A percentile compares a stretch with the other conserved stretches of the same genome.
These are phyloP conservation scores for Psix sp. DNA, from an alignment of 1,140 invertebrate genomes.

Conservation along the genomic window DNA sequence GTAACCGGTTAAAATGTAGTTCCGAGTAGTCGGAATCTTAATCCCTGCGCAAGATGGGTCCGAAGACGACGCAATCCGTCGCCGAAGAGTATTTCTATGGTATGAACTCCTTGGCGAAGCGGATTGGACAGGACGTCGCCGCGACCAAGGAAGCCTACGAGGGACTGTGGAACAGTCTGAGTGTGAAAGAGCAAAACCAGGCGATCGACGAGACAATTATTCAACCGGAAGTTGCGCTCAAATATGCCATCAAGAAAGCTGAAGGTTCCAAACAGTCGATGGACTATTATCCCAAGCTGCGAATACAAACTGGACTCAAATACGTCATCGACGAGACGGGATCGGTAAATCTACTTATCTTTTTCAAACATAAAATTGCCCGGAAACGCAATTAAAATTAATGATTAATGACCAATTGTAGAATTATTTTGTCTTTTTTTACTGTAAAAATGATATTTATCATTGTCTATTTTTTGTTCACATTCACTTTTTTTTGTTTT, in stretches of 20 bases:
- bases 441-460: too few relatives aligned
- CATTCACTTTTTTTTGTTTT: too few relatives aligned
- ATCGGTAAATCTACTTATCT: conserved; percentile 61
- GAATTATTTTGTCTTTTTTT: too few relatives aligned
- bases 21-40: not conserved
- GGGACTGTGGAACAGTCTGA: conserved; percentile 82
- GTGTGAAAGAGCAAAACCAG: conserved; percentile 83
- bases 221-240: conserved; percentile 83
- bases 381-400: too few relatives aligned
- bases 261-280: conserved; percentile 65
- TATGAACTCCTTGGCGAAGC: conserved; percentile 82
- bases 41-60: conserved; percentile 52
- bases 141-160: conserved; percentile 83
- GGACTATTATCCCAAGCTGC: conserved; percentile 75
- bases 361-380: too few relatives aligned
- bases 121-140: conserved; percentile 83
- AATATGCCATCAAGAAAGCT: conserved; percentile 79
- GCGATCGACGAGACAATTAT: conserved; percentile 87
- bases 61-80: conserved; percentile 56
- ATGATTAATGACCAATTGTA: too few relatives aligned
- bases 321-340: conserved; percentile 78
- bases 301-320: conserved; percentile 77
- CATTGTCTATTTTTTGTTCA: too few relatives aligned
- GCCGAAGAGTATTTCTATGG: conserved; percentile 84
- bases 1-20: conserved; percentile 1